phyloP scores from a whole-genome alignment of 2,888 invertebrate species.

The Poecilobothrus nobilitatus region DNA sequence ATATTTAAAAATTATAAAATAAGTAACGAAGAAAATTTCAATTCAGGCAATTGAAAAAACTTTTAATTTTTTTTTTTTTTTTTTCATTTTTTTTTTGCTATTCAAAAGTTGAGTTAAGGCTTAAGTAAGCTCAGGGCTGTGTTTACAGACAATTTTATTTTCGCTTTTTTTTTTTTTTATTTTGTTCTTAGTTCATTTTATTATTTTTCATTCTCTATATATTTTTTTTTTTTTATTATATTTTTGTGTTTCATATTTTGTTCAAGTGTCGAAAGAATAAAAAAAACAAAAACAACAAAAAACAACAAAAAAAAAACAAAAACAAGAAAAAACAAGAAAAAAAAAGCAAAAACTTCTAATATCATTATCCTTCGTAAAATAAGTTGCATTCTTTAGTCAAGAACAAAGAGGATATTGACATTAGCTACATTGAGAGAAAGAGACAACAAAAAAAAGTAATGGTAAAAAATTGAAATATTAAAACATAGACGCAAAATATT shows the following conservation, averaged over 20 bases:
- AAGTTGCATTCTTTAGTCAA: not conserved
- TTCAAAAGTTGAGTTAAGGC: not conserved
- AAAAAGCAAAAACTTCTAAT: not conserved
- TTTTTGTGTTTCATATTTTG: not conserved
- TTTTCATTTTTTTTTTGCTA: not conserved
- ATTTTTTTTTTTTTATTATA: not conserved
- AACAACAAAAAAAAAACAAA: not conserved
- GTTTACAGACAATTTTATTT: not conserved
- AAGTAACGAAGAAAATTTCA: not conserved
- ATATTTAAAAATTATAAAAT: not conserved
- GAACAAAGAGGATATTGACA: constrained; percentile 5
- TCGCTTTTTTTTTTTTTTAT: not conserved
- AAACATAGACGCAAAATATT: not conserved
- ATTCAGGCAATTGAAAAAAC: not conserved
- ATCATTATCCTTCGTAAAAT: not conserved
- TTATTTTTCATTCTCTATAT: not conserved
- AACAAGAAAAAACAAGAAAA: not conserved
- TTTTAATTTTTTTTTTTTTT: not conserved
- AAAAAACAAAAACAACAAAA: no score
- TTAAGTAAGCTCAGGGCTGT: not conserved
- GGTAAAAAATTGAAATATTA: not conserved
- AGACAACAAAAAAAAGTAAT: not conserved
- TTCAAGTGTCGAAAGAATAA: not conserved
- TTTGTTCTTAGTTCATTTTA: no score
- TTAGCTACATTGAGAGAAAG: not conserved